Percentiles rank a stretch among this genome's conserved stretches.
These are phyloP conservation scores for Therioaphis trifolii DNA, from an alignment of 2,888 invertebrate genomes.

Conservation along the genomic window DNA sequence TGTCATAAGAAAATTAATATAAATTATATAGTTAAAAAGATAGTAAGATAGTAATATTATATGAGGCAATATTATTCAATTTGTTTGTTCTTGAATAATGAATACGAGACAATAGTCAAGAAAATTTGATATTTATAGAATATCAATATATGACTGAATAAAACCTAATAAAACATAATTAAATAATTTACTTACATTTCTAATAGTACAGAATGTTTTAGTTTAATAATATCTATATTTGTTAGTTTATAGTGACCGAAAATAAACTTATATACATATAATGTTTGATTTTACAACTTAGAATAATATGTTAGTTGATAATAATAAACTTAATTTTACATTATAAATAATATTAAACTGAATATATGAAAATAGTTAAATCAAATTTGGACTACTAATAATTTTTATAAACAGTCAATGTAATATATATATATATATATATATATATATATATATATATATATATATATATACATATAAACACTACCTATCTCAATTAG, in stretches of 20 bases:
- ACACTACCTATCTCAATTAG: neutral
- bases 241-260: too few relatives aligned
- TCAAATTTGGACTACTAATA: neutral
- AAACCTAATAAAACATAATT: too few relatives aligned
- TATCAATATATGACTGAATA: too few relatives aligned
- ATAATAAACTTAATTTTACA: neutral
- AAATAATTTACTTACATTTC: too few relatives aligned
- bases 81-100: conserved; percentile 4
- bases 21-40: conserved; percentile 10
- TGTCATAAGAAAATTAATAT: neutral
- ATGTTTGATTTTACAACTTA: too few relatives aligned
- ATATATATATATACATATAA: too few relatives aligned
- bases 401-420: neutral
- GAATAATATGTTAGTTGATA: neutral
- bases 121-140: too few relatives aligned
- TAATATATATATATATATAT: too few relatives aligned
- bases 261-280: too few relatives aligned
- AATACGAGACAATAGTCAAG: neutral
- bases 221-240: too few relatives aligned
- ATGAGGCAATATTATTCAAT: neutral
- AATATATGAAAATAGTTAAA: neutral
- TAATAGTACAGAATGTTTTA: too few relatives aligned
- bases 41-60: neutral
- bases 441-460: too few relatives aligned
- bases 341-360: neutral